Evolutionary conservation across 2,113 vertebrate species (phyloP).

Genomic region (Trochalopteron elliotii): DNA sequence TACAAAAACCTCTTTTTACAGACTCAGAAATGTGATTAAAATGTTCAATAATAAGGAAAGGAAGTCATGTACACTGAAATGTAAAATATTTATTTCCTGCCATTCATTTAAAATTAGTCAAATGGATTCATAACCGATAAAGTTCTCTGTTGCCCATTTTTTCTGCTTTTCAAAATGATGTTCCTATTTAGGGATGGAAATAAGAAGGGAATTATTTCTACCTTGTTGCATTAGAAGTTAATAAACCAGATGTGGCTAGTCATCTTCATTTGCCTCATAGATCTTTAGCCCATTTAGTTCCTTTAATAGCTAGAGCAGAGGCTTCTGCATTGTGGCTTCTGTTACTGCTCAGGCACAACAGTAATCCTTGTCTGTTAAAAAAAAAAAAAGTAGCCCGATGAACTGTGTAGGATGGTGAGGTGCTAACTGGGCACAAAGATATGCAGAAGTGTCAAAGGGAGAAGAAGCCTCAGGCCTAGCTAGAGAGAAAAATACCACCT

Average conservation of each 20-base stretch:
- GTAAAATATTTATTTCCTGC: background rate
- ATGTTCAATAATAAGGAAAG: background rate
- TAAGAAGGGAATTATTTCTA: background rate
- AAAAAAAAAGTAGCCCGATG: background rate
- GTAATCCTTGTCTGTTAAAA: background rate
- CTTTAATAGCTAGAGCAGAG: background rate
- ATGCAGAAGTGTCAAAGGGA: background rate
- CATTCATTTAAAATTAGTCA: background rate
- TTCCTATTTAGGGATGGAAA: background rate
- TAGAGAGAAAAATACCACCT: background rate
- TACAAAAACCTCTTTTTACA: background rate
- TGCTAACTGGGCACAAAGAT: background rate
- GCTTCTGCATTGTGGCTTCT: background rate
- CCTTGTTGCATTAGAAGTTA: background rate
- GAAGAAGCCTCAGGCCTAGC: background rate
- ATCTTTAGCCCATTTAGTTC: background rate
- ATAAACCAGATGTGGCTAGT: background rate
- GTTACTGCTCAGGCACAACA: background rate
- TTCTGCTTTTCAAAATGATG: background rate
- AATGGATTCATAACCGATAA: background rate
- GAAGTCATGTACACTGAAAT: fast-evolving
- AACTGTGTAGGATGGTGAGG: background rate
- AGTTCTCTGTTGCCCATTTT: background rate
- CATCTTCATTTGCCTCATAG: background rate
- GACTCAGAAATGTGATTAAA: background rate